Conservation (phyloP, 2,113 vertebrate species). For the Globicephala melas region DNA sequence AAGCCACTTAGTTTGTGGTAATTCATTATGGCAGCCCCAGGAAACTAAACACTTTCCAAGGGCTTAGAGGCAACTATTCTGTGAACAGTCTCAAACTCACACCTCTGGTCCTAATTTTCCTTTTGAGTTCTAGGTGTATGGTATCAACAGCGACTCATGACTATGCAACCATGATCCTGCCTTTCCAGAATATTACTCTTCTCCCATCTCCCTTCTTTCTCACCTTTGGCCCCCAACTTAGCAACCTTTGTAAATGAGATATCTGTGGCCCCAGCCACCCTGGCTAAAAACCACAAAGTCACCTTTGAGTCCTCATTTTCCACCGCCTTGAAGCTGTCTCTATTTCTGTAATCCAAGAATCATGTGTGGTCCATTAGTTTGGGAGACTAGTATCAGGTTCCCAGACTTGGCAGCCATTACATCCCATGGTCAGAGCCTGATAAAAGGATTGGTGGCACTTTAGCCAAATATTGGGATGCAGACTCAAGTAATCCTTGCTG, state of each 20-base stretch:
- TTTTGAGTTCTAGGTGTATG: not conserved
- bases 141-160: not conserved
- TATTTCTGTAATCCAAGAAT: conserved; percentile 42
- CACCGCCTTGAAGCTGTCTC: not conserved
- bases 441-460: not conserved
- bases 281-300: conserved; percentile 22
- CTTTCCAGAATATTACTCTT: not conserved
- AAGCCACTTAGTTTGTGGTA: not conserved
- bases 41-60: not conserved
- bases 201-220: not conserved
- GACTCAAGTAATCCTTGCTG: not conserved
- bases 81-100: not conserved
- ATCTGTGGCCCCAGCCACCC: not conserved
- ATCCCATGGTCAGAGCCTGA: not conserved
- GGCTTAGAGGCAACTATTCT: not conserved
- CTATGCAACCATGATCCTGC: not conserved
- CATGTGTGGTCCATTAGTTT: not conserved
- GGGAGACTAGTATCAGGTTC: not conserved
- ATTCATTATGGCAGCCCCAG: not conserved
- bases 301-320: conserved; percentile 20
- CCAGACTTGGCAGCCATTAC: not conserved
- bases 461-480: not conserved
- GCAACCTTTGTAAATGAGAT: not conserved
- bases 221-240: not conserved
- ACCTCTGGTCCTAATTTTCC: not conserved